A percentile compares a stretch with the other conserved stretches of the same genome.
Evolutionary conservation across 2,888 invertebrate genomes (phyloP).

Genomic region (Temnothorax unifasciatus): DNA sequence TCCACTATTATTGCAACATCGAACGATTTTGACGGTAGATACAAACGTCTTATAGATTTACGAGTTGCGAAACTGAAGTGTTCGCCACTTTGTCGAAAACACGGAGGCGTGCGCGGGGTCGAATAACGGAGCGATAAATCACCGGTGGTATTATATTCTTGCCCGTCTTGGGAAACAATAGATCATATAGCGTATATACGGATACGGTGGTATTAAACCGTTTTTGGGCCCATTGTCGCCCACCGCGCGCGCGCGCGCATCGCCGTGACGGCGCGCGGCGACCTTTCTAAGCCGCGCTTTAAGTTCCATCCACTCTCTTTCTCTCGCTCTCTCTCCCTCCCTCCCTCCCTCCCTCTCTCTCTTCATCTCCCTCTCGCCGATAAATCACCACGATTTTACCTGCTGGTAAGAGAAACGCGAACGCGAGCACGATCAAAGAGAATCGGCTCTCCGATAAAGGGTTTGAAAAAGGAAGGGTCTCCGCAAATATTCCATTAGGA

Average conservation of each 20-base stretch:
- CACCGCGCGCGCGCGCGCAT: neutral
- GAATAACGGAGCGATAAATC: slow-evolving; percentile 74
- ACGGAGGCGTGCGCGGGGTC: slow-evolving; percentile 49
- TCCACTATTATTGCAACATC: neutral
- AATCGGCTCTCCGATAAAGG: slow-evolving; percentile 27
- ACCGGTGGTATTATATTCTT: slow-evolving; percentile 70
- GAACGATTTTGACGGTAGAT: slow-evolving; percentile 72
- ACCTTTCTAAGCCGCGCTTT: slow-evolving; percentile 62
- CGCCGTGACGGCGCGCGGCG: slow-evolving; percentile 26
- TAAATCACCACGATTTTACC: slow-evolving; percentile 52
- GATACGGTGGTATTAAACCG: slow-evolving; percentile 67
- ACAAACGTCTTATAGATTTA: slow-evolving; percentile 71
- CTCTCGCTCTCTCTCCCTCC: neutral
- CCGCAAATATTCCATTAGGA: slow-evolving; percentile 54
- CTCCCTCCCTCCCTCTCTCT: neutral
- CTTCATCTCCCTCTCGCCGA: slow-evolving; percentile 15
- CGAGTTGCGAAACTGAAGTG: slow-evolving; percentile 73
- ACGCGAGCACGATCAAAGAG: slow-evolving; percentile 24
- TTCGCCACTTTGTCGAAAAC: slow-evolving; percentile 74
- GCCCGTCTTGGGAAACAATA: slow-evolving; percentile 70
- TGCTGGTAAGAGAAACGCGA: slow-evolving; percentile 35
- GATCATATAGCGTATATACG: slow-evolving; percentile 71
- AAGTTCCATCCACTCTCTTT: slow-evolving; percentile 28
- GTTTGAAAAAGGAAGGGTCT: slow-evolving; percentile 42
- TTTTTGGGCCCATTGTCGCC: slow-evolving; percentile 65